Evolutionary conservation across 2,888 invertebrate species (phyloP).

Genomic region (Rhamnusium bicolor): DNA sequence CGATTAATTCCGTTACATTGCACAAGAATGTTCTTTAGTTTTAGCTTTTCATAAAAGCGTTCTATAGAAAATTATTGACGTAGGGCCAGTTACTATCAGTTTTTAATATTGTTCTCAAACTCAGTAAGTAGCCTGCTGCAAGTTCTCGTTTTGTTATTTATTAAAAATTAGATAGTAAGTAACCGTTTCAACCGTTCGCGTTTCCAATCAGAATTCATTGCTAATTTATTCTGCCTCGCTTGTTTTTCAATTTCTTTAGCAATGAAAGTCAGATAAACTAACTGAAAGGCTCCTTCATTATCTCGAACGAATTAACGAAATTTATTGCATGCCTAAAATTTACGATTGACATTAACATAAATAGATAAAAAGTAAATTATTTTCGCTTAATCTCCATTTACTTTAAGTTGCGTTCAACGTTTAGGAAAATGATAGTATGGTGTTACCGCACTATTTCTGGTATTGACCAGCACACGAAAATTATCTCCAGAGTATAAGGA

Average conservation of each 20-base stretch:
- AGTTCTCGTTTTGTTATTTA: background rate
- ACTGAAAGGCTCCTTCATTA: background rate
- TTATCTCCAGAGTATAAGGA: too few relatives aligned
- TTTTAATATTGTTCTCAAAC: background rate
- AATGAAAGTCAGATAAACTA: background rate
- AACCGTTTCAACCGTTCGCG: background rate
- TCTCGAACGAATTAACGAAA: background rate
- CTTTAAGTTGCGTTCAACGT: too few relatives aligned
- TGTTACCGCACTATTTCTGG: too few relatives aligned
- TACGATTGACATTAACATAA: background rate
- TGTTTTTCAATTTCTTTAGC: background rate
- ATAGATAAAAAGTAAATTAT: background rate
- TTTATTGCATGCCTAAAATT: background rate
- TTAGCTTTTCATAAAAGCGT: background rate
- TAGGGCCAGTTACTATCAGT: background rate
- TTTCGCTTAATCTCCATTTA: too few relatives aligned
- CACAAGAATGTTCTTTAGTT: background rate
- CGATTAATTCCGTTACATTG: background rate
- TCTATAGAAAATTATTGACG: background rate
- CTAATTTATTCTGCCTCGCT: background rate
- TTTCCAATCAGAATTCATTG: slow-evolving; percentile 9
- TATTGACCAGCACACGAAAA: too few relatives aligned
- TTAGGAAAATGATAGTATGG: too few relatives aligned
- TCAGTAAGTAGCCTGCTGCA: background rate
- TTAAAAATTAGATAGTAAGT: background rate